These are phyloP conservation scores for Branchipolynoe longqiensis DNA, from an alignment of 2,888 invertebrate genomes.

Conservation along the genomic window DNA sequence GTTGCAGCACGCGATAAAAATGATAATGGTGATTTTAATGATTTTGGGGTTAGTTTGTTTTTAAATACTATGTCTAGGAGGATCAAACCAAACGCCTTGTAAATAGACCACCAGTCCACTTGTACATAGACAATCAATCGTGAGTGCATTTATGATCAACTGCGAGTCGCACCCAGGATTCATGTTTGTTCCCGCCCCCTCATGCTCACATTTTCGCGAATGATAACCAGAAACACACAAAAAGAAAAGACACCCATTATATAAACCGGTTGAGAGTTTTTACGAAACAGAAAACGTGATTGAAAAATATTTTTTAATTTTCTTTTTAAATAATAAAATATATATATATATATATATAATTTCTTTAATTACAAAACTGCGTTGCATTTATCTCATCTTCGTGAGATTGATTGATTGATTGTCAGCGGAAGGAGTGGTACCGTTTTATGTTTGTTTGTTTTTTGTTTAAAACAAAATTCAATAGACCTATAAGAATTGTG, in stretches of 20 bases:
- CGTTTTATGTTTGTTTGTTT: not conserved
- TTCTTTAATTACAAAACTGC: constrained; percentile 20
- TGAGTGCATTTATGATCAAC: not conserved
- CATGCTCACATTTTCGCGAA: too few species aligned
- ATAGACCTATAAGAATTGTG: too few species aligned
- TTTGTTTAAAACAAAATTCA: too few species aligned
- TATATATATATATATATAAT: too few species aligned
- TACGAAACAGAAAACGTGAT: too few species aligned
- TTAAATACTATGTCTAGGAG: constrained; percentile 5
- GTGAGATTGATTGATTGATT: constrained; percentile 22
- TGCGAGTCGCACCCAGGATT: not conserved
- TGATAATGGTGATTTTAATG: too few species aligned
- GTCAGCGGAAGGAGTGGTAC: constrained; percentile 19
- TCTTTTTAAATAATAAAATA: too few species aligned
- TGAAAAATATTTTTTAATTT: too few species aligned
- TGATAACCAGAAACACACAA: constrained; percentile 11
- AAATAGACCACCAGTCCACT: constrained; percentile 33
- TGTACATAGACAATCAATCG: constrained; percentile 5
- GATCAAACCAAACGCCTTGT: constrained; percentile 23
- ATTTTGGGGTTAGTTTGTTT: too few species aligned
- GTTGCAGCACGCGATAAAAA: too few species aligned
- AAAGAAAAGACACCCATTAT: not conserved
- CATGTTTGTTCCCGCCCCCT: constrained; percentile 11
- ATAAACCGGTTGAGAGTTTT: too few species aligned
- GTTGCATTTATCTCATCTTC: constrained; percentile 21